Evolutionary conservation across 2,113 vertebrate species (phyloP), one percentile per base, ranked within the genome.

Genomic region (Oncorhynchus tshawytscha): DNA sequence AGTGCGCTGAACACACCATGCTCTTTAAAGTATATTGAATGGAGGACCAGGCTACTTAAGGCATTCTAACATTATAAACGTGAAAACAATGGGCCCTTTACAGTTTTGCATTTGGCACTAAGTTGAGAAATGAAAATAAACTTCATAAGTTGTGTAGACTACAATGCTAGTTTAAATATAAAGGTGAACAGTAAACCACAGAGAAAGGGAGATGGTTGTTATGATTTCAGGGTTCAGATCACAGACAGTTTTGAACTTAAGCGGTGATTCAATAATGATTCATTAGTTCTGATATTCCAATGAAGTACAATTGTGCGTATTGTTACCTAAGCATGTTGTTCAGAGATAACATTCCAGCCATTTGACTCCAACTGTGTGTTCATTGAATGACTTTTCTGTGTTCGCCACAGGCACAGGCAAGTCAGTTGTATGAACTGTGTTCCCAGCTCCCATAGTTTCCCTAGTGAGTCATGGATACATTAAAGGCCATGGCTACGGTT

Each of bases 341-440:
- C 81, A 81, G 86, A 92, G 92, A 94, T 92, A 93, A 92, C 89
- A 87, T 91, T 91, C 87, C 88, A 88, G 70, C 81, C 77, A 59
- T 91, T 81, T 90, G 84, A 92, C 89, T 88, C 87, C 83, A 86
- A 78, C 76, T 81, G 81, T 86, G 81, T 75, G 79, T 84, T 87
- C 66, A 85, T 87, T 85, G 83, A 86, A 86, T 90, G 66, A 87
- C 88, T 88, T 90, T 84, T 88, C 86, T 83, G 78, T 73, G 73
- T 81, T 86, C 67, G 48, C 57, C 39, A 45, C 39, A 45, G 39
- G 39, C 39, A 45, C 39, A 45, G 39, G 39, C 39, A 8, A 70
- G 39, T 45, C 68, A 74, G 81, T 62, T 48, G 20, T 13, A 34
- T 22, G 8, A 11, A 31, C 22, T 25, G 27, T 22, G 91, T 90